Evolutionary conservation across 2,888 invertebrate species (phyloP).

Genomic region (Spisula solida): DNA sequence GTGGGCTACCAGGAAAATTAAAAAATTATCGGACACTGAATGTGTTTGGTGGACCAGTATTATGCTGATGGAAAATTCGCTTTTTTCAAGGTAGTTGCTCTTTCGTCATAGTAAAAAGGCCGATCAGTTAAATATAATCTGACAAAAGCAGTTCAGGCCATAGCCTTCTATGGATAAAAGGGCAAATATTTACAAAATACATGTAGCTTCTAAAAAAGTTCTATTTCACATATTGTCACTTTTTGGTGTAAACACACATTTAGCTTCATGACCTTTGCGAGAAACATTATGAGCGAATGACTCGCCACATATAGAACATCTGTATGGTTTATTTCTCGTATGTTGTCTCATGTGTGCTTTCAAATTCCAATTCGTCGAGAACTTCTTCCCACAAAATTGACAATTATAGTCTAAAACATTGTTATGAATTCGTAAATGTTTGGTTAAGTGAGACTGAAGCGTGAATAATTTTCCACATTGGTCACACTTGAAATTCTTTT

Average conservation of each 20-base stretch:
- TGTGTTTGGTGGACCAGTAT: too few species aligned
- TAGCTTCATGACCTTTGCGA: background rate
- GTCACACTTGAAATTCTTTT: background rate
- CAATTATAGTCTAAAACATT: background rate
- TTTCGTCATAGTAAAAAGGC: too few species aligned
- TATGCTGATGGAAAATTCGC: too few species aligned
- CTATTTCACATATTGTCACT: too few species aligned
- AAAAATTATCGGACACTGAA: too few species aligned
- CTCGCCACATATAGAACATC: background rate
- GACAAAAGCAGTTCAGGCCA: too few species aligned
- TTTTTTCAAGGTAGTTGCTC: too few species aligned
- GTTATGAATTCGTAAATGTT: background rate
- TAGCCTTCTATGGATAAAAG: too few species aligned
- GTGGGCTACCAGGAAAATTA: too few species aligned
- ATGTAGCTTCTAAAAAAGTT: too few species aligned
- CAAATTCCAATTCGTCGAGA: background rate
- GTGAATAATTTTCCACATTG: background rate
- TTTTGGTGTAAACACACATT: background rate
- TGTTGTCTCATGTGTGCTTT: conserved; percentile 13
- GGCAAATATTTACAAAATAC: too few species aligned
- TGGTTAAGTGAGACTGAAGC: background rate
- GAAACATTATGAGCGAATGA: conserved; percentile 25
- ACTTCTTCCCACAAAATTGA: conserved; percentile 7
- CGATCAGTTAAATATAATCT: too few species aligned
- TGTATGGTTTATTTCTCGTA: background rate